Evolutionary conservation across 2,888 invertebrate species (phyloP), one percentile per base, ranked within the genome.

Genomic region (Agrilus cyanescens): DNA sequence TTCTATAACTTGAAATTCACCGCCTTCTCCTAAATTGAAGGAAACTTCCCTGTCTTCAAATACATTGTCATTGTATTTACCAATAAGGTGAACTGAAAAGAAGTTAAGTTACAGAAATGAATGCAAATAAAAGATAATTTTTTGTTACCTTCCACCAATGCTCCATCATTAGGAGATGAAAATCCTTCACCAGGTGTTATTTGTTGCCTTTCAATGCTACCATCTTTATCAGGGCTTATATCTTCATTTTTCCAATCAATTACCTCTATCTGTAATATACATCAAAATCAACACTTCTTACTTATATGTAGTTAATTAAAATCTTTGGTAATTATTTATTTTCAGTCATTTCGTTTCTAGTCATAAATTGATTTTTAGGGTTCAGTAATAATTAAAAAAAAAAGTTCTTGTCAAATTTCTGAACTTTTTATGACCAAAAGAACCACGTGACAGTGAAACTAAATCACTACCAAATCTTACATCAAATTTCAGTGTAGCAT

Each of bases 231-330:
- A 0, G 85, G 82, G 52, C 88, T 88, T 35, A 97, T 61, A 68
- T 97, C 96, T 67, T 95, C 93, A 29, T 82, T 82, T 61, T 76
- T 74, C 89, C 91, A 95, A 43, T 78, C 78, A 35, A 94, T 71
- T 65, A 95, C 78, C 70, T 93, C 91, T 50, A 94, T 74, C 85
- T 91, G 64, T 54, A 53, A 20, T 3, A 36, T n/a, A 16, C 15
- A 15, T 10, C 7, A 4, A 7, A 49, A 50, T 40, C 45, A 32
- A 46, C 32, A 41, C 42, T 12, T 37, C 36, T 35, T 38, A 33
- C 31, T 33, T 30, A 30, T 12, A 30, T 30, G 12, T 12, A 30
- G n/a, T 20, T 20, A 20, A 20, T 4, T 20, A 20, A 20, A n/a
- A n/a, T n/a, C n/a, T n/a, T n/a, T n/a, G n/a, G n/a, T n/a, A n/a